Evolutionary conservation across 2,888 invertebrate genomes (phyloP).

Genomic region (Sinelater perroti): DNA sequence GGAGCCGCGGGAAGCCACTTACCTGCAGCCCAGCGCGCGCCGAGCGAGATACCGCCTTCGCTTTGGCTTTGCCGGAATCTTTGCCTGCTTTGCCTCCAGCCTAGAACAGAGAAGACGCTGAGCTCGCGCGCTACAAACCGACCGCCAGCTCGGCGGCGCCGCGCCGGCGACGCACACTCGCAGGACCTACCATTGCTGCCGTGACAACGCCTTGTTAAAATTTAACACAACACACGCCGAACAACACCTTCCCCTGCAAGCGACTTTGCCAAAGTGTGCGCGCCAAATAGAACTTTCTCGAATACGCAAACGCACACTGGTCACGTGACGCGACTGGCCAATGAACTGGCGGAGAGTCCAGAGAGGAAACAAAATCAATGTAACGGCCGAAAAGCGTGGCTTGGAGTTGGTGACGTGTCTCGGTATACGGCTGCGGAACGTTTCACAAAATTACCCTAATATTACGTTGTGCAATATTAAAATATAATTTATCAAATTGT

Average conservation of each 20-base stretch:
- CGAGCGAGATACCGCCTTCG: slow-evolving; percentile 98
- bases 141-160: no score
- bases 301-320: slow-evolving; percentile 37
- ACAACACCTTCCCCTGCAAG: background rate
- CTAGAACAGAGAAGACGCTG: slow-evolving; percentile 74
- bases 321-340: slow-evolving; percentile 41
- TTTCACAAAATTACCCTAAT: no score
- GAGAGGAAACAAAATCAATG: slow-evolving; percentile 30
- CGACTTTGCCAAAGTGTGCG: slow-evolving; percentile 33
- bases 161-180: slow-evolving; percentile 13
- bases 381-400: slow-evolving; percentile 34
- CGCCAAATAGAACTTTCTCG: slow-evolving; percentile 44
- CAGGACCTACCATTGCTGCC: slow-evolving; percentile 34
- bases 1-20: no score
- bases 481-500: no score
- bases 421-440: background rate
- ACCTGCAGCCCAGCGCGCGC: slow-evolving; percentile 99
- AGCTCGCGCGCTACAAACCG: no score
- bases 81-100: slow-evolving; percentile 99
- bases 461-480: no score
- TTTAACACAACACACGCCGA: background rate
- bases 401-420: slow-evolving; percentile 11
- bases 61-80: slow-evolving; percentile 99
- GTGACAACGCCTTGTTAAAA: slow-evolving; percentile 5
- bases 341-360: slow-evolving; percentile 3